Conservation (phyloP, 2,888 invertebrate genomes). For the Cordilura impudica region DNA sequence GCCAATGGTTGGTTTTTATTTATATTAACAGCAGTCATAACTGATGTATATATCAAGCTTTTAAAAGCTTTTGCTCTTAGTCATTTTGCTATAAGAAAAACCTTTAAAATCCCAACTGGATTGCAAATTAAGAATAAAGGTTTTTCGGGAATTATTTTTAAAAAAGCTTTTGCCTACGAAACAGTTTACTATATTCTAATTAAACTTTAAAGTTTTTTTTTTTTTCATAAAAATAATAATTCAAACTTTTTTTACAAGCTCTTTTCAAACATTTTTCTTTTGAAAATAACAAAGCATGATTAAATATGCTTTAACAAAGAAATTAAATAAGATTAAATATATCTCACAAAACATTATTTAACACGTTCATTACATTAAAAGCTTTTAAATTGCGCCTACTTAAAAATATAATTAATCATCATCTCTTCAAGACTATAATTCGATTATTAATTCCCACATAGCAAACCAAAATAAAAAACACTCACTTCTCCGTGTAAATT, state of each 20-base stretch:
- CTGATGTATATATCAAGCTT: too few species aligned
- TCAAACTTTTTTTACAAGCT: constrained; percentile 33
- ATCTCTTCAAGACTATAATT: background rate
- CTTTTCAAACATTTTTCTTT: constrained; percentile 34
- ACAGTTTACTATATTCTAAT: background rate
- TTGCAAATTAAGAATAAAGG: too few species aligned
- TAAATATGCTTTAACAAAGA: background rate
- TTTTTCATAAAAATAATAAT: background rate
- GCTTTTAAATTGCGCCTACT: background rate
- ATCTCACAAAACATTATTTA: background rate
- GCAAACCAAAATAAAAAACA: constrained; percentile 33
- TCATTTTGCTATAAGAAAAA: too few species aligned
- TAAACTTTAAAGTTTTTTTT: constrained; percentile 44
- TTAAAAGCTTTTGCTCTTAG: background rate
- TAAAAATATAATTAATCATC: background rate
- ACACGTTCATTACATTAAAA: constrained; percentile 34
- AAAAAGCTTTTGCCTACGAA: background rate
- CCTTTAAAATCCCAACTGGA: too few species aligned
- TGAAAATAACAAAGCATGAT: constrained; percentile 25
- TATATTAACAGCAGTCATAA: too few species aligned
- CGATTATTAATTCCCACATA: constrained; percentile 5
- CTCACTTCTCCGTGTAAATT: constrained; percentile 28
- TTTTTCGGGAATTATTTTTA: too few species aligned
- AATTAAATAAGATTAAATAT: constrained; percentile 1
- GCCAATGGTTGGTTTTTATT: too few species aligned